phyloP scores from a whole-genome alignment of 2,888 invertebrate species.

The Drosophila infuscata region DNA sequence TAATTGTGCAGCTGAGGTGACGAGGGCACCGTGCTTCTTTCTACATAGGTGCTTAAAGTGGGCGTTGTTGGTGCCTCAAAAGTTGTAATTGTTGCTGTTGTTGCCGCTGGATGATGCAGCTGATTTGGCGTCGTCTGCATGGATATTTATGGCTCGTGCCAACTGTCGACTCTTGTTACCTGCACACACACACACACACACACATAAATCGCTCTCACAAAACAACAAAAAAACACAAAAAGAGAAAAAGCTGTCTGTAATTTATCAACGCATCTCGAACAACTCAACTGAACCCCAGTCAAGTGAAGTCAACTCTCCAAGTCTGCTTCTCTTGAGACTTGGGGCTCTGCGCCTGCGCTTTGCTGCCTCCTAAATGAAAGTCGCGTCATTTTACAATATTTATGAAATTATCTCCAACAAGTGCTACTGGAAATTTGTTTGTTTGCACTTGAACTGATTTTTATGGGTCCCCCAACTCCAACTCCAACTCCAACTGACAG shows the following conservation, averaged over 20 bases:
- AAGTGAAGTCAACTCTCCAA: constrained; percentile 11
- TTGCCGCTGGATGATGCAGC: constrained; percentile 67
- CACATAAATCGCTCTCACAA: constrained; percentile 48
- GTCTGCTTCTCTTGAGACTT: constrained; percentile 35
- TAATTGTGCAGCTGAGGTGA: constrained; percentile 50
- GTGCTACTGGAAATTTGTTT: constrained; percentile 72
- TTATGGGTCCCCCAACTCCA: constrained; percentile 22
- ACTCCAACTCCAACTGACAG: constrained; percentile 35
- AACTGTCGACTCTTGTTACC: constrained; percentile 70
- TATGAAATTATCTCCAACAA: constrained; percentile 59
- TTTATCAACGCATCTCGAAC: constrained; percentile 71
- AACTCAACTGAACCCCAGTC: constrained; percentile 48
- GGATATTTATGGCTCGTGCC: constrained; percentile 79
- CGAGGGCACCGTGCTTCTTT: constrained; percentile 30
- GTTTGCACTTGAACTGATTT: constrained; percentile 51
- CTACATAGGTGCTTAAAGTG: constrained; percentile 71
- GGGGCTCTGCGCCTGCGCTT: constrained; percentile 17
- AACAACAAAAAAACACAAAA: constrained; percentile 12
- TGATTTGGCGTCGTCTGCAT: constrained; percentile 59
- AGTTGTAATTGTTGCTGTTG: constrained; percentile 64
- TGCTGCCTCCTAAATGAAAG: constrained; percentile 31
- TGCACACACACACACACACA: constrained; percentile 43
- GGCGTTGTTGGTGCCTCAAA: constrained; percentile 61
- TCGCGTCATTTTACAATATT: constrained; percentile 52
- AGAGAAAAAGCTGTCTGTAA: constrained; percentile 53